Evolutionary conservation across 2,888 invertebrate species (phyloP).

Genomic region (Thymelicus sylvestris): DNA sequence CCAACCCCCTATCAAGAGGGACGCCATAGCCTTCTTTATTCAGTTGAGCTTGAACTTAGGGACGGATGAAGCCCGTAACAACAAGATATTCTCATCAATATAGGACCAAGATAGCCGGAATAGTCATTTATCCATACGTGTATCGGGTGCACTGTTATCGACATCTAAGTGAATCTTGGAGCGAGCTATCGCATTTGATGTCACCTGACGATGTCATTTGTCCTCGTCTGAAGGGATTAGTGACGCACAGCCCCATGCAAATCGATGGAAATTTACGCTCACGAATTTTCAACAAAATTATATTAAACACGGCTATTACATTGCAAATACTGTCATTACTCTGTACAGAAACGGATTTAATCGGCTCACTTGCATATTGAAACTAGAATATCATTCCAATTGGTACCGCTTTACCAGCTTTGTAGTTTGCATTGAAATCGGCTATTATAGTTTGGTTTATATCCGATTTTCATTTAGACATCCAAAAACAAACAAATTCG

Average conservation of each 20-base stretch:
- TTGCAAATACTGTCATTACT: conserved; percentile 19
- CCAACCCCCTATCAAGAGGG: no score
- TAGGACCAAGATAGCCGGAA: conserved; percentile 34
- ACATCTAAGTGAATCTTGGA: conserved; percentile 71
- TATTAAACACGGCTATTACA: conserved; percentile 19
- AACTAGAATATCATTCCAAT: conserved; percentile 18
- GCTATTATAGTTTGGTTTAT: conserved; percentile 5
- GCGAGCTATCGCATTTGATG: conserved; percentile 66
- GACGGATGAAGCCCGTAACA: no score
- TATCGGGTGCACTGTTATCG: conserved; percentile 71
- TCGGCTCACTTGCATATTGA: conserved; percentile 18
- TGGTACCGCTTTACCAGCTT: conserved; percentile 14
- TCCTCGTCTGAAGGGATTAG: conserved; percentile 67
- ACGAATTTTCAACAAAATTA: conserved; percentile 24
- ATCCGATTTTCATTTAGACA: neutral
- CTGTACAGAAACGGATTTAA: conserved; percentile 16
- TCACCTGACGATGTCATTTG: conserved; percentile 76
- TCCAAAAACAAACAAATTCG: neutral
- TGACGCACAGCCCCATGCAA: conserved; percentile 52
- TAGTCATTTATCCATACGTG: conserved; percentile 58
- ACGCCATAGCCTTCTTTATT: no score
- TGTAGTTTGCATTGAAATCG: conserved; percentile 13
- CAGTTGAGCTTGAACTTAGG: no score
- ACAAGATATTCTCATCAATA: neutral
- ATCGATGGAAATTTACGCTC: conserved; percentile 61